Percentiles rank a stretch among this genome's conserved stretches.
phyloP scores from a whole-genome alignment of 2,113 vertebrate species.

The Caranx ignobilis region DNA sequence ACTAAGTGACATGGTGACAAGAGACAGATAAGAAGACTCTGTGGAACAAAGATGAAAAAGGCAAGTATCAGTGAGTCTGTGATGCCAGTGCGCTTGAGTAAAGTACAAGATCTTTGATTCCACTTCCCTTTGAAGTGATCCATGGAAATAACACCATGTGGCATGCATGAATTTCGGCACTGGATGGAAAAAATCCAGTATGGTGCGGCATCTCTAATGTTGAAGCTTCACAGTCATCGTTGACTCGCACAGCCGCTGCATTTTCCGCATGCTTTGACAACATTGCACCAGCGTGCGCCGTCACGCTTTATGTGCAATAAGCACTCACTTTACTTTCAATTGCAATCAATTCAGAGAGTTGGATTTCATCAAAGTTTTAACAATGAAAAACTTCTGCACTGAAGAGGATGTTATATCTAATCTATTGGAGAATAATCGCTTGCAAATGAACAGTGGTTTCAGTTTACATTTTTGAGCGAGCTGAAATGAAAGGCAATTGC shows the following conservation, averaged over 20 bases:
- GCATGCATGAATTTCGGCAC: conserved; percentile 58
- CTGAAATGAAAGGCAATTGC: conserved; percentile 48
- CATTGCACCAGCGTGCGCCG: neutral
- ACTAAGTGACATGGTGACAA: conserved; percentile 73
- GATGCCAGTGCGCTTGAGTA: conserved; percentile 49
- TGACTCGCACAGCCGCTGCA: conserved; percentile 8
- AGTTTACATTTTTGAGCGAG: conserved; percentile 37
- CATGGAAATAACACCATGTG: conserved; percentile 62
- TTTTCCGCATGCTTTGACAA: conserved; percentile 22
- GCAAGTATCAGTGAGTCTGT: conserved; percentile 41
- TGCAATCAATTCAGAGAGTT: conserved; percentile 41
- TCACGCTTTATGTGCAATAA: conserved; percentile 19
- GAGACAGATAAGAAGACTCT: conserved; percentile 55
- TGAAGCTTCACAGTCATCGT: conserved; percentile 13
- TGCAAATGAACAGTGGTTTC: conserved; percentile 51
- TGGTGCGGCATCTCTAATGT: conserved; percentile 44
- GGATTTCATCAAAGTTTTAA: conserved; percentile 45
- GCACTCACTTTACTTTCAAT: conserved; percentile 39
- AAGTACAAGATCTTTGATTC: conserved; percentile 65
- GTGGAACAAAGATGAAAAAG: conserved; percentile 58
- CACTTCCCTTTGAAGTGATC: conserved; percentile 65
- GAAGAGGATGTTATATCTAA: conserved; percentile 36
- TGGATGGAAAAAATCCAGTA: conserved; percentile 10
- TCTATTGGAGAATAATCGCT: conserved; percentile 39
- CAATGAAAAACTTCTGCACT: conserved; percentile 33